These are phyloP conservation scores for Myoxocephalus aenaeus DNA, from an alignment of 2,797 vertebrate genomes.

Conservation along the genomic window DNA sequence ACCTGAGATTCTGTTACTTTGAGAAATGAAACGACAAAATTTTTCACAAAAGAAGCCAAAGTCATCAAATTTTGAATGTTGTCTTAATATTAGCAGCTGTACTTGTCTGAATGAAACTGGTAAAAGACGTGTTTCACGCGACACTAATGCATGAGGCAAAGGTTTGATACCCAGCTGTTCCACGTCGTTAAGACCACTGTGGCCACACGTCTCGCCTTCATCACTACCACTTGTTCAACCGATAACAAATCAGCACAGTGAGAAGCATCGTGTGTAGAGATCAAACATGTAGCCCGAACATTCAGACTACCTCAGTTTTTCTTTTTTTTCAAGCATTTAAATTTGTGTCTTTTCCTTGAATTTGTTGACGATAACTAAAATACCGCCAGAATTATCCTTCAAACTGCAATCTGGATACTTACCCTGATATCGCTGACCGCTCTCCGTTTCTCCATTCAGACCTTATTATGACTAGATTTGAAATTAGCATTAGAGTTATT, in stretches of 20 bases:
- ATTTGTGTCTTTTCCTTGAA: background rate
- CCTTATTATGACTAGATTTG: background rate
- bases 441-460: background rate
- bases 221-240: background rate
- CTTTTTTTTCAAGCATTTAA: background rate
- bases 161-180: background rate
- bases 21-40: background rate
- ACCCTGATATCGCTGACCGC: too few relatives aligned
- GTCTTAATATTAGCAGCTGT: background rate
- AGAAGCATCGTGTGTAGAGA: background rate
- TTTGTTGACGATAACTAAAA: too few relatives aligned
- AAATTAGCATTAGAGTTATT: too few relatives aligned
- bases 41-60: background rate
- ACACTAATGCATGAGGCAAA: background rate
- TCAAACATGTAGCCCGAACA: constrained; percentile 49
- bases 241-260: background rate
- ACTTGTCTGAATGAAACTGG: background rate
- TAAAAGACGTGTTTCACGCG: background rate
- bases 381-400: background rate
- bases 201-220: background rate
- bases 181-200: background rate
- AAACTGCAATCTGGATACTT: background rate
- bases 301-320: constrained; percentile 71
- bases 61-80: background rate
- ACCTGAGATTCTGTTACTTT: background rate